Base-by-base conservation (phyloP, 1,140 invertebrate species). In the Spodoptera frugiperda region DNA sequence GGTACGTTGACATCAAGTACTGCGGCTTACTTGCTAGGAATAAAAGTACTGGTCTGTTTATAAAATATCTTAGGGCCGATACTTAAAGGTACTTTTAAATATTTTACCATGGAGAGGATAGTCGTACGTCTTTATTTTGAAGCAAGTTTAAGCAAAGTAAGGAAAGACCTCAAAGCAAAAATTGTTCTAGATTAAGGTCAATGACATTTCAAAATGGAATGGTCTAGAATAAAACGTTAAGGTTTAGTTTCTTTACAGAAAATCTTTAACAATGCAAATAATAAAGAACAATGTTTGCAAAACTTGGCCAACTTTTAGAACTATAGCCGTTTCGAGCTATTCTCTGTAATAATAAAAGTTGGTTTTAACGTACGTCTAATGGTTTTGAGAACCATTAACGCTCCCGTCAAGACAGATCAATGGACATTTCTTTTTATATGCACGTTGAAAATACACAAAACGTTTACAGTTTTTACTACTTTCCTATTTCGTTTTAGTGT, bases 1-100 rank as follows among this genome's bases (percentile, higher is more conserved):
- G 33, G 68, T 71, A 53, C 68, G 68, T 71, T 71, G 68, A 71
- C 68, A 55, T 46, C 53, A 44, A 67, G 49, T 33, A 33, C 68
- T 71, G 48, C 6, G 53, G 21, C 19, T 53, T 25, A 68, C 49
- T 55, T 17, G 53, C 49, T 44, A 44, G 68, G 33, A 46, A 55
- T 55, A 57, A 44, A 54, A 55, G 25, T 21, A 46, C 33, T 44
- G 11, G 54, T 6, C 33, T 39, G 30, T 10, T 9, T 67, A 25
- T 48, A 19, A 46, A 65, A 63, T 19, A 65, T 65, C 21, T 48
- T 67, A 48, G n/a, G 39, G 33, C 33, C 33, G 6, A 39, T 39
- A 4, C 33, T 39, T 10, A 9, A 39, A 39, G 33, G 33, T 39
- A 30, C 25, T 30, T 39, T 39, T 6, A 39, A 39, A 39, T 39